Evolutionary conservation across 2,113 vertebrate species (phyloP), one percentile per base, ranked within the genome.

Genomic region (Mustela lutreola): DNA sequence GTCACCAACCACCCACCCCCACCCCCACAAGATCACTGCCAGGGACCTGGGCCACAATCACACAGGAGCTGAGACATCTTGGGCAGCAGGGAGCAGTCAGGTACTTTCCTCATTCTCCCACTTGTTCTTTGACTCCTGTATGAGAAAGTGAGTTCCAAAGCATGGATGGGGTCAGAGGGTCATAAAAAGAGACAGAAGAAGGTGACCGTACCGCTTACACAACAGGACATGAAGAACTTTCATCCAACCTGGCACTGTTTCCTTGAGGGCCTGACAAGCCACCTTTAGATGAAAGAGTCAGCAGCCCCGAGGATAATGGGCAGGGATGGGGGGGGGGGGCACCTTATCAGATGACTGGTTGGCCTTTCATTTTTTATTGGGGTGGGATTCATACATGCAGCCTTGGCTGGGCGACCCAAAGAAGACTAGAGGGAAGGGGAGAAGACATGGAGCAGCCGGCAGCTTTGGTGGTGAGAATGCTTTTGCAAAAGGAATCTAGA

Each of bases 31-130:
- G 0, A 67, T 12, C 65, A 71, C 42, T 75, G 15, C 31, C 18
- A 18, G 33, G 5, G 48, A 76, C 58, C 42, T 33, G 24, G 19
- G 7, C 26, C n/a, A n/a, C 15, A 85, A 48, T 60, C 63, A n/a
- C 85, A 36, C 8, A 33, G 50, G 4, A 11, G 15, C 1, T 2
- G 58, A 8, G 16, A 33, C 58, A 42, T 2, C 1, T 39, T 2
- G 7, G 73, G 45, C 9, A 1, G 6, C 2, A 0, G 26, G 8
- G 4, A 19, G 79, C 0, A 0, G 12, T 62, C 45, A 28, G 11
- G 22, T 1, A 5, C 36, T 22, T 42, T 26, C 48, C 73, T 71
- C 33, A 21, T 48, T n/a, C 16, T 88, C 56, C 62, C 10, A 4
- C 21, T 33, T 33, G 21, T 26, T 79, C 60, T 42, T 19, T 71